Evolutionary conservation across 2,888 invertebrate genomes (phyloP).

Genomic region (Noctuana brunneofusca): DNA sequence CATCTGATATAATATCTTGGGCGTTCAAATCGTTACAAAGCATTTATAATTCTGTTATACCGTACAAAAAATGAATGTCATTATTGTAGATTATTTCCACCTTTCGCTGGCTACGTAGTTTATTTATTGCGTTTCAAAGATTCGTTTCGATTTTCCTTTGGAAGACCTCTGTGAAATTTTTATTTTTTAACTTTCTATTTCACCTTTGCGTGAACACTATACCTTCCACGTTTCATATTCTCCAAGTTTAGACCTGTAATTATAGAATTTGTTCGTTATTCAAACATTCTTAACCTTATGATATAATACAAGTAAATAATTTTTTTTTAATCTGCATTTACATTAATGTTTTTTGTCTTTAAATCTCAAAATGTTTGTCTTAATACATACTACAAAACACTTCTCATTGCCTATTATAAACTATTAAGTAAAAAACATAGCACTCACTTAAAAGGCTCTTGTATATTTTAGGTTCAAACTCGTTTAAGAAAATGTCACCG

Average conservation of each 20-base stretch:
- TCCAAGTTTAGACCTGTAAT: too few species aligned
- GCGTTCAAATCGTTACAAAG: slow-evolving; percentile 12
- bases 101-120: slow-evolving; percentile 14
- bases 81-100: slow-evolving; percentile 15
- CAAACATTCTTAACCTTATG: too few species aligned
- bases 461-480: not conserved
- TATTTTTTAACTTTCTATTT: not conserved
- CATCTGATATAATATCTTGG: slow-evolving; percentile 21
- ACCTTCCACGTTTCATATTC: not conserved
- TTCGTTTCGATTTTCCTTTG: slow-evolving; percentile 1
- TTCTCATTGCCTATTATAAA: too few species aligned
- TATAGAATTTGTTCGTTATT: too few species aligned
- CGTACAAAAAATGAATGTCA: slow-evolving; percentile 18
- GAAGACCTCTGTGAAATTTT: not conserved
- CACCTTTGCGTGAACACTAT: not conserved
- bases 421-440: too few species aligned
- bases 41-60: slow-evolving; percentile 3
- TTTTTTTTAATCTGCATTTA: too few species aligned
- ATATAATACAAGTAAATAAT: too few species aligned
- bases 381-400: too few species aligned
- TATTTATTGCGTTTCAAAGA: slow-evolving; percentile 6
- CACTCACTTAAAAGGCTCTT: too few species aligned
- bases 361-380: too few species aligned
- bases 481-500: not conserved
- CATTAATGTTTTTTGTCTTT: too few species aligned